phyloP scores from a whole-genome alignment of 2,113 vertebrate species.

The Nesoenas mayeri region DNA sequence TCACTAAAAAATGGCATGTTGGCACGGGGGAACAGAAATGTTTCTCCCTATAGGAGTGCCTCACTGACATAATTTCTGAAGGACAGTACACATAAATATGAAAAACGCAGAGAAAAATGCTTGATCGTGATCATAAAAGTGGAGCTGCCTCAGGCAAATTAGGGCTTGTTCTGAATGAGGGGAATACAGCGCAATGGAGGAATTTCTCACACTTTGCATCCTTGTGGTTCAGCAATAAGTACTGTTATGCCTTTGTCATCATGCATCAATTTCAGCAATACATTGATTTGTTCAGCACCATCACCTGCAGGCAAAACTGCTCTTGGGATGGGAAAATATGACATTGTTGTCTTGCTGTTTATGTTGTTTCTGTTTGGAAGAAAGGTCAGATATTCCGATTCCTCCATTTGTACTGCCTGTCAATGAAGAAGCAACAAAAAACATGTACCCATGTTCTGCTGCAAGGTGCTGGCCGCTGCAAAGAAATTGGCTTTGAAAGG shows the following conservation, averaged over 20 bases:
- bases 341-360: not conserved
- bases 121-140: not conserved
- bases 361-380: not conserved
- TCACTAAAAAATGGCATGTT: not conserved
- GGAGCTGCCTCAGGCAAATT: not conserved
- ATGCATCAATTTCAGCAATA: not conserved
- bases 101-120: not conserved
- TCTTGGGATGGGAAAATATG: not conserved
- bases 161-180: not conserved
- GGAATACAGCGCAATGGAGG: not conserved
- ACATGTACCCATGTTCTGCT: not conserved
- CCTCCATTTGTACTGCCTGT: not conserved
- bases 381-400: not conserved
- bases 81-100: not conserved
- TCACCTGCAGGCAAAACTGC: slow-evolving; percentile 35
- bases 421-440: not conserved
- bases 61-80: not conserved
- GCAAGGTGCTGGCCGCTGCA: not conserved
- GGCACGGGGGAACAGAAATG: not conserved
- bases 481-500: not conserved
- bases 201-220: not conserved
- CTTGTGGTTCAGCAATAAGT: not conserved
- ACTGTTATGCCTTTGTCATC: not conserved
- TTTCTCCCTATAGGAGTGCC: not conserved
- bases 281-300: not conserved